Evolutionary conservation across 2,888 invertebrate genomes (phyloP).

Genomic region (Drosophila subsilvestris): DNA sequence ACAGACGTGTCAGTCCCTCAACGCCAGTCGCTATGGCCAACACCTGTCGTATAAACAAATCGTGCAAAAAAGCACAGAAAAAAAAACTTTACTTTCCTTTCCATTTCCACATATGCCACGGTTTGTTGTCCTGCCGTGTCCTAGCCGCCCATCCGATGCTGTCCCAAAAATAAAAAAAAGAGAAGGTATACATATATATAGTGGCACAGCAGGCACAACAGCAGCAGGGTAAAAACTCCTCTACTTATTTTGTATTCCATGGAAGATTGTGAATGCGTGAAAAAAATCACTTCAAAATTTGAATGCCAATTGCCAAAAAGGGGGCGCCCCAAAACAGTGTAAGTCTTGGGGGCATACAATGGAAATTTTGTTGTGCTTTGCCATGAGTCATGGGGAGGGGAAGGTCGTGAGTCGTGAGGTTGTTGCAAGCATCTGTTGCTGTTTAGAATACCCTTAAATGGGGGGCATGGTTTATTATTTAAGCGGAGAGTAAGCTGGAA

Average conservation of each 20-base stretch:
- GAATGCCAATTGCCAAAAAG: constrained; percentile 72
- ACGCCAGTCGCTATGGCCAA: constrained; percentile 66
- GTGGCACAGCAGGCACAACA: constrained; percentile 38
- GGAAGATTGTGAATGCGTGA: constrained; percentile 55
- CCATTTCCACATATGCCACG: constrained; percentile 43
- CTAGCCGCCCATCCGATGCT: constrained; percentile 4
- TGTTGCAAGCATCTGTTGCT: constrained; percentile 81
- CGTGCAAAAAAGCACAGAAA: constrained; percentile 38
- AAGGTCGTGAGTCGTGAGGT: constrained; percentile 69
- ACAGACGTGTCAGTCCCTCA: constrained; percentile 74
- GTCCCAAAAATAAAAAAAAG: constrained; percentile 9
- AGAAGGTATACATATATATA: constrained; percentile 21
- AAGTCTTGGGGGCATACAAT: constrained; percentile 44
- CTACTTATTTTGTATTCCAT: constrained; percentile 44
- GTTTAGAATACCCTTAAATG: constrained; percentile 19
- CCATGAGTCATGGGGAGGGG: constrained; percentile 68
- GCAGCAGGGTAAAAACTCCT: neutral
- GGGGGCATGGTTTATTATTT: neutral
- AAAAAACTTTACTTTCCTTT: constrained; percentile 46
- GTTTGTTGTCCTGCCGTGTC: constrained; percentile 16
- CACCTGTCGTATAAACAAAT: constrained; percentile 75
- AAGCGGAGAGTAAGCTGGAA: neutral
- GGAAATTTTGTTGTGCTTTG: constrained; percentile 46
- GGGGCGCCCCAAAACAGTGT: constrained; percentile 33
- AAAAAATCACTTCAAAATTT: constrained; percentile 80